phyloP scores from a whole-genome alignment of 2,113 vertebrate species.

The Bambusicola thoracicus region DNA sequence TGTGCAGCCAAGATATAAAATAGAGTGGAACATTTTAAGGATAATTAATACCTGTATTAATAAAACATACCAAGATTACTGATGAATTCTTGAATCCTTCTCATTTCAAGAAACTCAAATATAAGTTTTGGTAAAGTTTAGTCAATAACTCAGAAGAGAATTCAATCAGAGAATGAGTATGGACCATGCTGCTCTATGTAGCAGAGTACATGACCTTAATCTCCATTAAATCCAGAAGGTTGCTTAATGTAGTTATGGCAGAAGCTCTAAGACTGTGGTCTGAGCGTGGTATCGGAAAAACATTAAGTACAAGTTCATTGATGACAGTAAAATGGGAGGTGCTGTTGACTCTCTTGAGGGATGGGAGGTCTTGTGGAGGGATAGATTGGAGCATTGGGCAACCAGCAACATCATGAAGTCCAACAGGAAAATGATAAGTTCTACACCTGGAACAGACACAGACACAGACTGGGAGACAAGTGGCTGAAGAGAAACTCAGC shows the following conservation, averaged over 20 bases:
- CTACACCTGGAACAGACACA: background rate
- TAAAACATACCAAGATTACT: background rate
- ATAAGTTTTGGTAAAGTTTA: background rate
- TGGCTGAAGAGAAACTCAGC: background rate
- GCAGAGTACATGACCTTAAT: background rate
- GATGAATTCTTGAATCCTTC: background rate
- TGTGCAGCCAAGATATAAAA: background rate
- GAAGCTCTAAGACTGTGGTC: background rate
- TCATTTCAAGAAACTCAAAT: background rate
- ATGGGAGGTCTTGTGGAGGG: background rate
- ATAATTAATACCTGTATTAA: background rate
- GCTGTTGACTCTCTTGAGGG: background rate
- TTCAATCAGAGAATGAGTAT: background rate
- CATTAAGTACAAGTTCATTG: background rate
- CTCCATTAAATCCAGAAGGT: background rate
- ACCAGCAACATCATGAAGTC: background rate
- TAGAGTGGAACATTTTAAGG: background rate
- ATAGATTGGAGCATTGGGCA: background rate
- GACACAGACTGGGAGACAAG: background rate
- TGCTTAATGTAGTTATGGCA: background rate
- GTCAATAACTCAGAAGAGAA: background rate
- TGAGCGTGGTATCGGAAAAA: background rate
- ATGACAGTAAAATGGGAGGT: background rate
- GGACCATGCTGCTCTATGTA: background rate
- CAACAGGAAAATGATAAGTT: background rate